phyloP scores from a whole-genome alignment of 2,888 invertebrate genomes.

The Limulus polyphemus region DNA sequence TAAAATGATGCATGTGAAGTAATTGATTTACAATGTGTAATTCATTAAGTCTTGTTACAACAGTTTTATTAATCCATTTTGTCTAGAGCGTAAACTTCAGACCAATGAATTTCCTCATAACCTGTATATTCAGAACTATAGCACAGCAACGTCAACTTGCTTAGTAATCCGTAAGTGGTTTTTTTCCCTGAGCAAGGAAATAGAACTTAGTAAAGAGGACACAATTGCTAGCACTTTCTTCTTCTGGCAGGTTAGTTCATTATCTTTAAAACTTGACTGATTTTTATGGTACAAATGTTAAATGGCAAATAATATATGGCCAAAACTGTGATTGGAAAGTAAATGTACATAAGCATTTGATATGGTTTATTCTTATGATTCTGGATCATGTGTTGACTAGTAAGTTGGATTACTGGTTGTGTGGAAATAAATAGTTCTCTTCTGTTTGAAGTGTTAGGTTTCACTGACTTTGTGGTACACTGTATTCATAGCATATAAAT shows the following conservation, averaged over 20 bases:
- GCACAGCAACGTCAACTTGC: slow-evolving; percentile 91
- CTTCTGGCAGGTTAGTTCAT: slow-evolving; percentile 56
- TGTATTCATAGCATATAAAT: too few species aligned
- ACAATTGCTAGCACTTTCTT: slow-evolving; percentile 70
- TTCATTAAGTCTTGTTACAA: slow-evolving; percentile 40
- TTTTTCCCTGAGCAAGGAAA: slow-evolving; percentile 57
- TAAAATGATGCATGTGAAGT: too few species aligned
- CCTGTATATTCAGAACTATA: slow-evolving; percentile 94
- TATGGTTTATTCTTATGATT: too few species aligned
- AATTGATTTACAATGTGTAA: too few species aligned
- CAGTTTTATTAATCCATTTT: slow-evolving; percentile 80
- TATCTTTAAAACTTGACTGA: background rate
- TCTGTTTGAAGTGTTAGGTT: too few species aligned
- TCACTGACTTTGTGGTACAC: too few species aligned
- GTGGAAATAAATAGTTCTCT: too few species aligned
- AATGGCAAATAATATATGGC: background rate
- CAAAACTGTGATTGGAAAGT: too few species aligned
- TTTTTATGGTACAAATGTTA: background rate
- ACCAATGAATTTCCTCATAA: slow-evolving; percentile 92
- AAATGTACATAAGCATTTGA: too few species aligned
- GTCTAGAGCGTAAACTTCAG: slow-evolving; percentile 87
- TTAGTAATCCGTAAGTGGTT: slow-evolving; percentile 77
- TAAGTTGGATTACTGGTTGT: too few species aligned
- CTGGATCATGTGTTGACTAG: too few species aligned
- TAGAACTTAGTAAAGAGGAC: slow-evolving; percentile 51